Evolutionary conservation across 2,797 vertebrate genomes (phyloP).

Genomic region (Crax fasciolata): DNA sequence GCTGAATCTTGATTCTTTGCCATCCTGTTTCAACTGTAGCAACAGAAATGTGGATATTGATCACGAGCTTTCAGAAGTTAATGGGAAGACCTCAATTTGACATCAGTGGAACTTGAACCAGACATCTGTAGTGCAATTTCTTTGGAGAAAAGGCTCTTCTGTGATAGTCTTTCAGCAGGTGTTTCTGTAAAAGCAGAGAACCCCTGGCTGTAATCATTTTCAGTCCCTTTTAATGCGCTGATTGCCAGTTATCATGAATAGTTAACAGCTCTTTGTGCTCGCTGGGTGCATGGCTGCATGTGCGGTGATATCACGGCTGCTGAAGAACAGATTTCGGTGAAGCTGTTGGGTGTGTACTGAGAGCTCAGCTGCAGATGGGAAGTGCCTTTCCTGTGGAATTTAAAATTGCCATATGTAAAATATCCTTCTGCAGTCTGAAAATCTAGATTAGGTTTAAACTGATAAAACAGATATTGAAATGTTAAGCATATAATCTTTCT

Average conservation of each 20-base stretch:
- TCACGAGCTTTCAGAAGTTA: background rate
- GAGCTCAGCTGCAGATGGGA: conserved; percentile 69
- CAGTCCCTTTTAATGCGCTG: background rate
- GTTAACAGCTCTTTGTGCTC: conserved; percentile 33
- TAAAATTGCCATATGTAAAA: conserved; percentile 21
- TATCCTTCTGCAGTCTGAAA: background rate
- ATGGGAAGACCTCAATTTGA: background rate
- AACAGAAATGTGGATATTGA: background rate
- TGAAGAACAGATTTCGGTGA: conserved; percentile 51
- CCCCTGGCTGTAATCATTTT: background rate
- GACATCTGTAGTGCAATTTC: background rate
- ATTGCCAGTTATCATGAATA: background rate
- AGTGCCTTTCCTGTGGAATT: conserved; percentile 80
- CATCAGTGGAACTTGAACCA: background rate
- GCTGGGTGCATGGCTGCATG: background rate
- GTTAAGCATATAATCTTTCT: conserved; percentile 10
- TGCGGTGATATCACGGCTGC: conserved; percentile 35
- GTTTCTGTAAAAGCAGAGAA: background rate
- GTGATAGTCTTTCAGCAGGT: background rate
- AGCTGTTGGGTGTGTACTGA: conserved; percentile 64
- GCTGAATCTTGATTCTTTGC: background rate
- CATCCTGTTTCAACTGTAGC: background rate
- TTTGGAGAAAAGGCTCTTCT: background rate
- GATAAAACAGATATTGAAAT: conserved; percentile 14
- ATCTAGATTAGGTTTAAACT: background rate